These are phyloP conservation scores for Odocoileus virginianus DNA, from an alignment of 2,113 vertebrate species.

Conservation along the genomic window DNA sequence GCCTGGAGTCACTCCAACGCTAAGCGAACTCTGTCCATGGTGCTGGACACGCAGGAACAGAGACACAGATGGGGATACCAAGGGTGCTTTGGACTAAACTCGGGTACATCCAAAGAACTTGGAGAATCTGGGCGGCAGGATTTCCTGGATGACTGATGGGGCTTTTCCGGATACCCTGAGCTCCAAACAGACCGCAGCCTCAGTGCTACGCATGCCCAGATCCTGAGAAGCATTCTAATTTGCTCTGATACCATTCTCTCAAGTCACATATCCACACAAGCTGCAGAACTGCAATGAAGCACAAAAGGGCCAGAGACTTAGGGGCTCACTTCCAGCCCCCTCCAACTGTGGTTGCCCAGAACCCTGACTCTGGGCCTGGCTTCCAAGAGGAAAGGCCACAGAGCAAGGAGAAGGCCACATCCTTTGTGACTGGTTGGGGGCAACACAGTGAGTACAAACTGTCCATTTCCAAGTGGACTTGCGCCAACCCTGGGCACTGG, in stretches of 20 bases:
- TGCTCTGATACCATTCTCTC: neutral
- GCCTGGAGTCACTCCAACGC: fast-evolving
- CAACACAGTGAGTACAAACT: neutral
- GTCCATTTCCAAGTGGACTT: neutral
- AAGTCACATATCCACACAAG: neutral
- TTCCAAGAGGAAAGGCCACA: neutral
- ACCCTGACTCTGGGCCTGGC: neutral
- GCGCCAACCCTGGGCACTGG: neutral
- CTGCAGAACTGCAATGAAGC: neutral
- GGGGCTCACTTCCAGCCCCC: neutral
- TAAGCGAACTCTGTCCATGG: no score
- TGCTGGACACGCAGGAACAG: neutral
- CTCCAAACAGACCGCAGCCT: neutral
- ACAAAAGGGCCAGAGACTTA: neutral
- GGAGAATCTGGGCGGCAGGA: neutral
- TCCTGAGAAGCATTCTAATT: neutral
- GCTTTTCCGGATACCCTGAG: neutral
- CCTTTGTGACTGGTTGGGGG: neutral
- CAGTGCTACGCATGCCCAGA: neutral
- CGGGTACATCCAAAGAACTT: fast-evolving
- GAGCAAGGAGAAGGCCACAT: neutral
- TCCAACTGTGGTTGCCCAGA: neutral
- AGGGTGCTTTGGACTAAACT: no score
- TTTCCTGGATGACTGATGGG: neutral
- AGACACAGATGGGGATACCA: fast-evolving